phyloP scores from a whole-genome alignment of 1,140 invertebrate species.

The Zaprionus africanus region DNA sequence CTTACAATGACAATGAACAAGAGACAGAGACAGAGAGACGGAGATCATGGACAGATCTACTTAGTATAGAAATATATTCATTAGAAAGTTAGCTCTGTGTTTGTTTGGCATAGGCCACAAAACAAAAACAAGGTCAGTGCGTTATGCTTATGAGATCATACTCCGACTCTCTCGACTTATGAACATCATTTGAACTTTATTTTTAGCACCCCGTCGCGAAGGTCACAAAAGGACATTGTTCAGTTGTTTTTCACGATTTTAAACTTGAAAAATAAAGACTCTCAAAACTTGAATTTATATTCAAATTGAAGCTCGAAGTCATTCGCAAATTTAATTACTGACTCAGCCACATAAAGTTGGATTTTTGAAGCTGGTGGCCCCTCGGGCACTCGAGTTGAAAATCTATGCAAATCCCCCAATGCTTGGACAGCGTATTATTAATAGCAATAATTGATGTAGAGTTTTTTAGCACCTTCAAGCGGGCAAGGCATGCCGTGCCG shows the following conservation, averaged over 20 bases:
- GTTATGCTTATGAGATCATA: constrained; percentile 1
- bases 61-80: constrained; percentile 12
- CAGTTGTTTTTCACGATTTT: constrained; percentile 39
- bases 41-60: constrained; percentile 37
- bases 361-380: not conserved
- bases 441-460: constrained; percentile 78
- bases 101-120: constrained; percentile 21
- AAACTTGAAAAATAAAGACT: constrained; percentile 25
- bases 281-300: constrained; percentile 30
- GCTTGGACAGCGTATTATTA: constrained; percentile 64
- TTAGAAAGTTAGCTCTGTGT: constrained; percentile 42
- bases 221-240: constrained; percentile 47
- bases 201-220: constrained; percentile 32
- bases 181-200: constrained; percentile 37
- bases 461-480: constrained; percentile 68
- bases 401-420: constrained; percentile 40
- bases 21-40: not conserved
- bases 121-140: constrained; percentile 23
- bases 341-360: constrained; percentile 42
- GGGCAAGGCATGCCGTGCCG: not conserved
- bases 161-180: not conserved
- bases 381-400: constrained; percentile 27
- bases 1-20: constrained; percentile 33
- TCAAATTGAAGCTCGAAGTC: constrained; percentile 41
- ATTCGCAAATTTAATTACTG: constrained; percentile 73